Conservation (phyloP, 2,888 invertebrate species). For the Ormyrus thymus region DNA sequence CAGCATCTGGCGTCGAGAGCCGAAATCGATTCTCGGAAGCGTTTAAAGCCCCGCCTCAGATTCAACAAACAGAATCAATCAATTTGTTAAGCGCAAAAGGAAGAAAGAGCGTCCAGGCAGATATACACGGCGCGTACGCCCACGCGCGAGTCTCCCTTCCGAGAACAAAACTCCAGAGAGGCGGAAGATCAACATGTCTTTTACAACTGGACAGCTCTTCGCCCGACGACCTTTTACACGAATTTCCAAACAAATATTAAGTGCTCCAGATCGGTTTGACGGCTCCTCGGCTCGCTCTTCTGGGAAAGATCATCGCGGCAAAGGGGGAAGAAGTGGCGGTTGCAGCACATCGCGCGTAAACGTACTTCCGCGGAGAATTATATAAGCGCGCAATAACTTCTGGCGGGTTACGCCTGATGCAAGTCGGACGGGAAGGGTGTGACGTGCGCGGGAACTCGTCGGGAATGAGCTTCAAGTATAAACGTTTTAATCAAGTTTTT, state of each 20-base stretch:
- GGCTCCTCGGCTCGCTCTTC: conserved; percentile 38
- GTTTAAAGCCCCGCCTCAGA: not conserved
- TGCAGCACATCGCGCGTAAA: not conserved
- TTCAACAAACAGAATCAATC: conserved; percentile 15
- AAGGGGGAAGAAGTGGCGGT: not conserved
- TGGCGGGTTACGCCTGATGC: no score
- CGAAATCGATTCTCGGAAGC: conserved; percentile 10
- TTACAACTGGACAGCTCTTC: not conserved
- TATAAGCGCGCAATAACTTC: no score
- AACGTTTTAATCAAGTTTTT: no score
- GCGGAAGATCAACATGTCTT: conserved; percentile 13
- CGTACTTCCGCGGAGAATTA: no score
- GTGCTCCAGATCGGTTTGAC: not conserved
- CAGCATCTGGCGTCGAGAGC: not conserved
- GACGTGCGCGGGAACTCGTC: no score
- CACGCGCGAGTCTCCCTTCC: not conserved
- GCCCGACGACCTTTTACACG: not conserved
- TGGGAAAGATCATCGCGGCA: conserved; percentile 9
- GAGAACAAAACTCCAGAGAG: not conserved
- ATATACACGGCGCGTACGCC: not conserved
- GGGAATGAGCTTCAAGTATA: no score
- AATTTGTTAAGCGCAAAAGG: not conserved
- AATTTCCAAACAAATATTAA: conserved; percentile 31
- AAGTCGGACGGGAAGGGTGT: no score
- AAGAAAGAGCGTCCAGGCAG: not conserved